Evolutionary conservation across 1,140 invertebrate species (phyloP), one percentile per base, ranked within the genome.

Genomic region (Meloidogyne chitwoodi): DNA sequence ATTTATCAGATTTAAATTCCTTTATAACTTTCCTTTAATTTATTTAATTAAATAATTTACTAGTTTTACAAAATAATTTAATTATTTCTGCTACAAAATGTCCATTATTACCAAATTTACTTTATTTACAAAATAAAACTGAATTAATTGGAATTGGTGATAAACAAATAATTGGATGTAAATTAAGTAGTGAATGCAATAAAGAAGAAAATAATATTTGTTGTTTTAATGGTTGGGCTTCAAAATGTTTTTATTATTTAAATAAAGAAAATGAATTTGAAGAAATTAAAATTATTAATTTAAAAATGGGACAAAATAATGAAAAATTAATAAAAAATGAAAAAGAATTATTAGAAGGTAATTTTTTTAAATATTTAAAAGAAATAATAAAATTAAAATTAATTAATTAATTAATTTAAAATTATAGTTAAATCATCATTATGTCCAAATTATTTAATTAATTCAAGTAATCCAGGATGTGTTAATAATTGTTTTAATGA

Each of bases 381-480:
- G 22, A 22, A 29, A 29, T 65, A 14, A n/a, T 29, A 11, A 29
- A n/a, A 38, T 12, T 12, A 5, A 22, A 14, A 22, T 22, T 16
- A 69, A 12, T 34, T 19, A 31, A 62, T 19, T 19, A 62, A n/a
- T 22, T 10, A 24, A 34, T 22, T 41, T 22, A 16, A 74, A 8
- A 4, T 8, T 41, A 22, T 22, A 74, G 63, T 41, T 38, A 24
- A 16, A 6, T 41, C 27, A 31, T 29, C 61, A 22, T 41, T 27
- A 62, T 82, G 81, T 75, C 79, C 81, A 4, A 56, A 31, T 63
- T 78, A 77, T 41, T 68, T 63, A 34, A 19, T 80, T 22, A 77
- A 83, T 31, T 64, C 22, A 5, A 61, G 26, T 4, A 81, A 80
- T 63, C 75, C 81, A 65, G 81, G 80, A 14, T 83, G 81, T 63